Percentiles rank a stretch among this genome's conserved stretches.
Evolutionary conservation across 2,888 invertebrate species (phyloP).

Genomic region (Polymixis flavicincta): DNA sequence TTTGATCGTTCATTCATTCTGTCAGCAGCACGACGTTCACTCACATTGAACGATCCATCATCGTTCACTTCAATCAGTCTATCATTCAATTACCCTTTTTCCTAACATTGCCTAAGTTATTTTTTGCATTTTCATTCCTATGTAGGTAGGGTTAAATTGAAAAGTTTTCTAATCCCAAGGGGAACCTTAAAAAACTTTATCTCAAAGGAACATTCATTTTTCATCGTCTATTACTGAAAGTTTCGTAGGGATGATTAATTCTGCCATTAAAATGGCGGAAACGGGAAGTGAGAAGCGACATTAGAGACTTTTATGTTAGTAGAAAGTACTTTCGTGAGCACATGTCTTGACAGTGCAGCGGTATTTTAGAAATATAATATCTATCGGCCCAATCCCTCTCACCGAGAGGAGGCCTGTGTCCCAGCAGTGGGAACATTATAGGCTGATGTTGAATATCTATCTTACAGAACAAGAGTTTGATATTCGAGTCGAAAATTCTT

Average conservation of each 20-base stretch:
- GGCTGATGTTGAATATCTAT: too few relatives aligned
- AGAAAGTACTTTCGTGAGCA: neutral
- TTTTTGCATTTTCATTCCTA: slow-evolving; percentile 38
- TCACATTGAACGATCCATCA: slow-evolving; percentile 57
- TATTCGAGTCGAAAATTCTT: neutral
- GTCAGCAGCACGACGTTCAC: slow-evolving; percentile 59
- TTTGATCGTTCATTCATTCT: slow-evolving; percentile 54
- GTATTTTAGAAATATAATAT: slow-evolving; percentile 2
- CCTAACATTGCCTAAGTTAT: slow-evolving; percentile 26
- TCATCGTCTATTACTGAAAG: slow-evolving; percentile 62
- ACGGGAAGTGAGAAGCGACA: neutral
- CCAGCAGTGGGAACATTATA: too few relatives aligned
- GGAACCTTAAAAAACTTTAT: slow-evolving; percentile 46
- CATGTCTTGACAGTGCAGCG: neutral
- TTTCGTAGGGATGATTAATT: slow-evolving; percentile 40
- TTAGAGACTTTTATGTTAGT: neutral
- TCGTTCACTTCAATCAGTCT: slow-evolving; percentile 58
- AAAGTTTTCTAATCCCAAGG: slow-evolving; percentile 54
- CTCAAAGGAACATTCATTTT: slow-evolving; percentile 52
- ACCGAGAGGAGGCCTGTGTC: too few relatives aligned
- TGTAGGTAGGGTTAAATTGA: slow-evolving; percentile 36
- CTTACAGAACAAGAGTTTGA: neutral
- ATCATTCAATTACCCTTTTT: slow-evolving; percentile 60
- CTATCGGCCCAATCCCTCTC: too few relatives aligned
- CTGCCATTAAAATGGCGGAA: slow-evolving; percentile 15